These are phyloP conservation scores for Ephestia elutella DNA, from an alignment of 1,140 invertebrate genomes.

Conservation along the genomic window DNA sequence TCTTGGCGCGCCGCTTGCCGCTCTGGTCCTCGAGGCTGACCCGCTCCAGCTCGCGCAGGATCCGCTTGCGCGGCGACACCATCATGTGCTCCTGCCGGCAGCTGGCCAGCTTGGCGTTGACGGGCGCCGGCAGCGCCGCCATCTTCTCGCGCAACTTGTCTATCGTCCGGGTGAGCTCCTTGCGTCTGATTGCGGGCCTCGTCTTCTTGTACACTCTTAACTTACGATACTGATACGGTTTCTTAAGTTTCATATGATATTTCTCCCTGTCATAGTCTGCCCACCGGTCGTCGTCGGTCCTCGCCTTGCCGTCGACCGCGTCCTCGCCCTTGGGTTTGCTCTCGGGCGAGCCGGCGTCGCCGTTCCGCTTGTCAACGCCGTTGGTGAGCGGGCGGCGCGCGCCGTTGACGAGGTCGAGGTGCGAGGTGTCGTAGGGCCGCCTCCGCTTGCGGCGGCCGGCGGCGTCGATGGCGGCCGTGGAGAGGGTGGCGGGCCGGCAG, in stretches of 20 bases:
- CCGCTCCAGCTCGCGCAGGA: slow-evolving; percentile 82
- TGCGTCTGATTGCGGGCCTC: slow-evolving; percentile 46
- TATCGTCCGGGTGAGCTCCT: slow-evolving; percentile 59
- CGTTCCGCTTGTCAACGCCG: slow-evolving; percentile 51
- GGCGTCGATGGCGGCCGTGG: slow-evolving; percentile 56
- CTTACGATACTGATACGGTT: slow-evolving; percentile 70
- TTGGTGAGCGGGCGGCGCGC: slow-evolving; percentile 67
- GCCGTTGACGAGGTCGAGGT: slow-evolving; percentile 43
- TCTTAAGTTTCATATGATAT: slow-evolving; percentile 69
- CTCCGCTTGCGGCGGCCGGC: slow-evolving; percentile 74
- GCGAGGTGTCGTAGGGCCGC: slow-evolving; percentile 66
- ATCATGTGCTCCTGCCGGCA: slow-evolving; percentile 69
- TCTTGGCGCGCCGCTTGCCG: slow-evolving; percentile 67
- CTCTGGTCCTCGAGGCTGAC: slow-evolving; percentile 80
- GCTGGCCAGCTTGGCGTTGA: slow-evolving; percentile 61
- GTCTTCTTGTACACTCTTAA: slow-evolving; percentile 70
- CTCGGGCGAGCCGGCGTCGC: slow-evolving; percentile 41
- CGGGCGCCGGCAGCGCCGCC: slow-evolving; percentile 57
- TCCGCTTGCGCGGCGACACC: slow-evolving; percentile 83
- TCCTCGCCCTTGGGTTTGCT: slow-evolving; percentile 38
- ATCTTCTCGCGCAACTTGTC: slow-evolving; percentile 69
- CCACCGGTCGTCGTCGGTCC: slow-evolving; percentile 46
- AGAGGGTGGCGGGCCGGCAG: slow-evolving; percentile 75
- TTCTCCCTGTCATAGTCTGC: slow-evolving; percentile 61
- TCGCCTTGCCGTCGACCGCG: slow-evolving; percentile 48